Conservation (phyloP, 2,797 vertebrate species). For the Diceros bicornis region DNA sequence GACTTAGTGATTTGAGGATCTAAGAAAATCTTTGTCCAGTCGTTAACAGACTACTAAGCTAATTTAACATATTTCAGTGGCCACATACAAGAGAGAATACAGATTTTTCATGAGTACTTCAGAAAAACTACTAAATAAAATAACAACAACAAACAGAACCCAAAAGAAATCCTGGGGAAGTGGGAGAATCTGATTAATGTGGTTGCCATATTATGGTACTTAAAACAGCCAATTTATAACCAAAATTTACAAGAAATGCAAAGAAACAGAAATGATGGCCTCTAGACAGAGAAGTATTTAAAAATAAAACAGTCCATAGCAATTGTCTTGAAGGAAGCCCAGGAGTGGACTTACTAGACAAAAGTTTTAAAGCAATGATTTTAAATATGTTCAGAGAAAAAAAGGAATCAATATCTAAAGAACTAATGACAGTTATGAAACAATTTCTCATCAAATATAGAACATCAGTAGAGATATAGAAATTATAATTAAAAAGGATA, state of each 20-base stretch:
- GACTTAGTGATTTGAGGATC: neutral
- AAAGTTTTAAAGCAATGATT: neutral
- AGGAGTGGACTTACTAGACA: neutral
- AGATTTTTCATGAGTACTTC: neutral
- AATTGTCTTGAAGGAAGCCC: neutral
- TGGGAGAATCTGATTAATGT: neutral
- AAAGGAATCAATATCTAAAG: neutral
- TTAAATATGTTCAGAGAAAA: neutral
- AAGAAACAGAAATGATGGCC: neutral
- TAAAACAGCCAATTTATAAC: neutral
- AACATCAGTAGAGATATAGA: neutral
- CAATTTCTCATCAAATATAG: neutral
- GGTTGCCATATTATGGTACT: neutral
- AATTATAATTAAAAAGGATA: neutral
- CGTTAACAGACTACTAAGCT: neutral
- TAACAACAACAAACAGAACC: neutral
- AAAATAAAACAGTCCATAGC: neutral
- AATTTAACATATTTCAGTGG: neutral
- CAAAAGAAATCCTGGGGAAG: neutral
- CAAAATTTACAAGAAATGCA: neutral
- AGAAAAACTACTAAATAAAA: neutral
- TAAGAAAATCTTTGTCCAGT: neutral
- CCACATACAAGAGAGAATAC: neutral
- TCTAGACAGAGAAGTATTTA: neutral
- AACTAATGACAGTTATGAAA: neutral